These are phyloP conservation scores for Scartelaos histophorus DNA, from an alignment of 2,113 vertebrate species.

Conservation along the genomic window DNA sequence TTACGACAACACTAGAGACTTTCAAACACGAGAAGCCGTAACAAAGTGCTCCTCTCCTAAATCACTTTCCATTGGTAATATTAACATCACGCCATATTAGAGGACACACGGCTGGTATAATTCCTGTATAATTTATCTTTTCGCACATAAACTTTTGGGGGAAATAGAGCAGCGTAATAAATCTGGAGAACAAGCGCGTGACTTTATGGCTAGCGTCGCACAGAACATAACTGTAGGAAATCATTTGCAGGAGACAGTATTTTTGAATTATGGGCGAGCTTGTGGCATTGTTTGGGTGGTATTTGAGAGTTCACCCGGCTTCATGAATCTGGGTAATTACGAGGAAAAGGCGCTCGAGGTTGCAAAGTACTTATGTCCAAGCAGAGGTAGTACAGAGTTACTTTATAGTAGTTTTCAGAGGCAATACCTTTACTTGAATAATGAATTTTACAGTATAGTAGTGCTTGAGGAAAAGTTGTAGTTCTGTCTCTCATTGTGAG, in stretches of 20 bases:
- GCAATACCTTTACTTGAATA: no score
- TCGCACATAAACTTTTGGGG: slow-evolving; percentile 49
- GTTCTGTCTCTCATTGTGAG: no score
- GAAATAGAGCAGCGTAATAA: slow-evolving; percentile 39
- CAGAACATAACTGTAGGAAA: slow-evolving; percentile 56
- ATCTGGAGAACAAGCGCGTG: slow-evolving; percentile 53
- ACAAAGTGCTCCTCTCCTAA: slow-evolving; percentile 21
- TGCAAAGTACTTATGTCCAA: slow-evolving; percentile 48
- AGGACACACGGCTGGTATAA: slow-evolving; percentile 31
- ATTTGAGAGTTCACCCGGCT: slow-evolving; percentile 29
- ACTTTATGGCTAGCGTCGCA: slow-evolving; percentile 51
- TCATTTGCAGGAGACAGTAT: slow-evolving; percentile 49
- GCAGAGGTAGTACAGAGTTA: background rate
- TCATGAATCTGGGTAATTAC: slow-evolving; percentile 63
- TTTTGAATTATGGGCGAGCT: slow-evolving; percentile 56
- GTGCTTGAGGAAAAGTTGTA: no score
- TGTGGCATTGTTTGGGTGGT: slow-evolving; percentile 47
- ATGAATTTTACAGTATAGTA: no score
- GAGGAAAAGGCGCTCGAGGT: slow-evolving; percentile 38
- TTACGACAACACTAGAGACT: slow-evolving; percentile 43
- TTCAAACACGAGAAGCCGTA: slow-evolving; percentile 16
- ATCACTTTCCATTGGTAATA: slow-evolving; percentile 45
- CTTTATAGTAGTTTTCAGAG: no score
- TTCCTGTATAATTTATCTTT: slow-evolving; percentile 57
- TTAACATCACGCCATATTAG: slow-evolving; percentile 51